Base-by-base conservation (phyloP, 2,113 vertebrate genomes). In the Aegithalos caudatus region DNA sequence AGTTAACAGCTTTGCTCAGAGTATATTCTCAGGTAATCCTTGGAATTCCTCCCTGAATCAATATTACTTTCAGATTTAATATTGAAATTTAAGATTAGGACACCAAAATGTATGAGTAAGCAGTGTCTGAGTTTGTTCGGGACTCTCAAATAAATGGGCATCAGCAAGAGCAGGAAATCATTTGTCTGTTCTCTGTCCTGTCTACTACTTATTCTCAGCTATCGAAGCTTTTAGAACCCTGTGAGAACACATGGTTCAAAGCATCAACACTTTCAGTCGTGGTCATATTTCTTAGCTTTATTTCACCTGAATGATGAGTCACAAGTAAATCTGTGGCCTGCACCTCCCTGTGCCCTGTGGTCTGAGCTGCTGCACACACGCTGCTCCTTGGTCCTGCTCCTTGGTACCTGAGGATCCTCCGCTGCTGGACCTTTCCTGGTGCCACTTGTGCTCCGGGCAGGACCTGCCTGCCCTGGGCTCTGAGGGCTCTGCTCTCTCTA, bases 321-420 rank as follows among this genome's bases (percentile, higher is more conserved):
- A 24, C 40, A 28, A 44, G n/a, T 45, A 29, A 31, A 76, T 42
- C 4, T 5, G 29, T 16, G 35, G 8, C 22, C 42, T 47, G 69
- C 3, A 6, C 37, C 42, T 54, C 14, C 22, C 44, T 38, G 40
- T 1, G 3, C 31, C 4, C 61, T 14, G 56, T 21, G n/a, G 4
- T 7, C 45, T 40, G 64, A 65, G 76, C 23, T 29, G 21, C 60
- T 60, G 25, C 0, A 0, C 5, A 1, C 0, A 1, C 1, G 35
- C 22, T 23, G 38, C 38, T 66, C 8, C 1, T 15, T 1, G 2
- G 5, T 65, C 17, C 60, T 12, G 15, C 45, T 8, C n/a, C n/a
- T n/a, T n/a, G 0, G 0, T 3, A 14, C 0, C 0, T 4, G 20
- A 58, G 31, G 15, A 20, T 38, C 6, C 12, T 37, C 17, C 0